Evolutionary conservation across 1,140 invertebrate species (phyloP).

Genomic region (Heliconius himera): DNA sequence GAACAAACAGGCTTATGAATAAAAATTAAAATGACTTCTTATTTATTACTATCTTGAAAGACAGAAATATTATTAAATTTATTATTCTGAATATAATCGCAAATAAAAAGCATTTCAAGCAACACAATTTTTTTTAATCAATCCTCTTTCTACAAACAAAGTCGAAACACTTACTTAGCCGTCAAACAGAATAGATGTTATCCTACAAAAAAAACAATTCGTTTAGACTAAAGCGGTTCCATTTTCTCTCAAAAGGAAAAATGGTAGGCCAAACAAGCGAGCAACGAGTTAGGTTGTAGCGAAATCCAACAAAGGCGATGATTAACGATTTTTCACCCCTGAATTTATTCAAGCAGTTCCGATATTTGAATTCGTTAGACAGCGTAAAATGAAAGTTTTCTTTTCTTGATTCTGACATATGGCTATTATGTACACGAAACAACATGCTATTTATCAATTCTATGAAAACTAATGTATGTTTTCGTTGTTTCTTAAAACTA

Average conservation of each 20-base stretch:
- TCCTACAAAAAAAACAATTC: slow-evolving; percentile 75
- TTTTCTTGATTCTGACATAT: slow-evolving; percentile 48
- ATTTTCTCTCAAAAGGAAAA: slow-evolving; percentile 74
- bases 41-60: too few species aligned
- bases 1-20: too few species aligned
- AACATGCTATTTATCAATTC: slow-evolving; percentile 12
- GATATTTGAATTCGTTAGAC: slow-evolving; percentile 80
- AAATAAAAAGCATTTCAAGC: background rate
- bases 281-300: slow-evolving; percentile 80
- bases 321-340: slow-evolving; percentile 80
- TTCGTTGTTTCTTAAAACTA: background rate
- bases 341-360: slow-evolving; percentile 78
- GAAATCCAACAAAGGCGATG: slow-evolving; percentile 81
- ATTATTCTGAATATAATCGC: background rate
- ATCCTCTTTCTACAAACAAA: background rate
- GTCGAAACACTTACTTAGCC: slow-evolving; percentile 18
- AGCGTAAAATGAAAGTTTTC: slow-evolving; percentile 80
- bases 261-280: slow-evolving; percentile 76
- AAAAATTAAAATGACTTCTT: too few species aligned
- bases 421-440: slow-evolving; percentile 24
- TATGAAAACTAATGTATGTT: background rate
- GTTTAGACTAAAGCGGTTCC: slow-evolving; percentile 69
- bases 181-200: slow-evolving; percentile 51
- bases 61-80: background rate
- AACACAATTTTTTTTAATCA: background rate